Evolutionary conservation across 2,797 vertebrate genomes (phyloP), one percentile per base, ranked within the genome.

Genomic region (Notolepis coatsorum): DNA sequence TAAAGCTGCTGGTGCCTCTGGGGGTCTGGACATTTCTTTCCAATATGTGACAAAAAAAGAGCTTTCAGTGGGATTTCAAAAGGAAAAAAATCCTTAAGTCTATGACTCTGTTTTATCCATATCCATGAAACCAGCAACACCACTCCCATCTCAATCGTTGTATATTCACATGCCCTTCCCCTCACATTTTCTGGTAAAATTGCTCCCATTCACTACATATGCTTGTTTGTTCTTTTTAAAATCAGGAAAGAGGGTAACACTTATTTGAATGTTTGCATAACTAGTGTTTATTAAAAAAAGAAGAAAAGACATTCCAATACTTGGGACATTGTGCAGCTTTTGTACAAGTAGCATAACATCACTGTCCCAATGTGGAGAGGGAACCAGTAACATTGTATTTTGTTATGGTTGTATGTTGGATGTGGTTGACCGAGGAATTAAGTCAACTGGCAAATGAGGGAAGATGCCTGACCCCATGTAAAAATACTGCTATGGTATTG

Each of bases 401-500:
- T 12, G 27, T 25, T n/a, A 23, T 27, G 48, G 18, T 51, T 28
- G 10, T 15, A 8, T 24, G 3, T 12, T 12, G 12, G 5, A n/a
- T 9, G 23, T 28, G 25, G 15, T 12, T 20, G 7, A 25, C 3
- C 48, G 3, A 13, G 6, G 47, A 12, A 70, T 10, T 5, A 20
- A 13, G 13, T 7, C 46, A 38, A 33, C 6, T 12, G 17, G 17
- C n/a, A 35, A 50, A 21, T 30, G 17, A 13, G 17, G n/a, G 47
- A 65, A 31, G 30, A 51, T 28, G 18, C 21, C 49, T 53, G 15
- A 27, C 25, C 27, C 30, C 53, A 18, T 53, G 7, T 42, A 61
- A 49, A 20, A 84, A 88, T 69, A 86, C 79, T 86, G 79, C 57
- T 56, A 46, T 27, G 61, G 80, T 31, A 55, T 75, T 88, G 68